Evolutionary conservation across 2,888 invertebrate species (phyloP), one percentile per base, ranked within the genome.

Genomic region (Elmis aenea): DNA sequence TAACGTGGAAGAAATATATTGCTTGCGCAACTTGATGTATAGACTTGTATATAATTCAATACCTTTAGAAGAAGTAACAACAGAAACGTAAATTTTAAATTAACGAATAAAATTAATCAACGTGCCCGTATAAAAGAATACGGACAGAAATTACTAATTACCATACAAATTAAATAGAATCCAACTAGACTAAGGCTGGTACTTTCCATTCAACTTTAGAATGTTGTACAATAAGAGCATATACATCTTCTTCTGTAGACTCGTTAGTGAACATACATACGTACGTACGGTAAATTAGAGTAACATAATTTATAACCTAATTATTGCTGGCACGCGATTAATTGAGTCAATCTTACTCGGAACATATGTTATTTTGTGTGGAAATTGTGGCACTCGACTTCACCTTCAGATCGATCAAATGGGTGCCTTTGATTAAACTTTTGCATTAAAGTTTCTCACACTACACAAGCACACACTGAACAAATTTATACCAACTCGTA

Each of bases 301-400:
- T 41, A 44, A 45, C 38, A 43, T 43, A 48, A 45, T 45, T 48
- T 48, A 48, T 48, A 46, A 44, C 41, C 41, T 48, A 46, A 48
- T 48, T 48, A 48, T 48, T 48, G 36, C 34, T 28, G 43, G 42
- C 43, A 28, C 27, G 45, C 41, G 41, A 46, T 48, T 46, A 46
- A 46, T 46, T 44, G 44, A 46, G 39, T 37, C 41, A 43, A 46
- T 46, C 48, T 46, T 42, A 36, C 27, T 37, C 29, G 33, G 36
- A 43, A 46, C 39, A 34, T 39, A 33, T 35, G 42, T 40, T 42
- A 39, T 39, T 42, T 36, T 38, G 44, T 37, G 35, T 33, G 14
- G 37, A 21, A 30, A 26, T 29, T 32, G 41, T 34, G 23, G 11
- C 22, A 22, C 34, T 28, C 31, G 35, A 40, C 36, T 36, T 36